Evolutionary conservation across 2,113 vertebrate genomes (phyloP).

Genomic region (Psittacula cyanocephala): DNA sequence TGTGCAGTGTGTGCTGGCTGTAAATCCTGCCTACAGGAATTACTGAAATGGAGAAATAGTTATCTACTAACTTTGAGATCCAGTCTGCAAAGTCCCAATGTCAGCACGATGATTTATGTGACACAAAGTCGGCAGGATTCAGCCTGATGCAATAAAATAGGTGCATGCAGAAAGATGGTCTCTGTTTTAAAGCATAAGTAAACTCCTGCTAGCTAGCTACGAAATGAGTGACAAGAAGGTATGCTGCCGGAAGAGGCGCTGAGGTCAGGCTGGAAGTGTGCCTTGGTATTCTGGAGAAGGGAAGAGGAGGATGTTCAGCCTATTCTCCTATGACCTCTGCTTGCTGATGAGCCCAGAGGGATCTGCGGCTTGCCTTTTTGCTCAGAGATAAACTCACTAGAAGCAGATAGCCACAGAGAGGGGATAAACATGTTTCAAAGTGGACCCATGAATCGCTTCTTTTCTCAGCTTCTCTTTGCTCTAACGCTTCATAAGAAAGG

Average conservation of each 20-base stretch:
- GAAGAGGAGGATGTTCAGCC: neutral
- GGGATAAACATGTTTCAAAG: neutral
- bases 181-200: neutral
- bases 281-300: neutral
- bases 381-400: neutral
- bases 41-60: constrained; percentile 40
- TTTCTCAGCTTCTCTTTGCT: neutral
- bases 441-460: neutral
- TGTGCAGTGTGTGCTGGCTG: neutral
- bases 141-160: neutral
- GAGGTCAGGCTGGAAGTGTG: neutral
- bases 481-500: neutral
- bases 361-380: constrained; percentile 36
- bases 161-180: neutral
- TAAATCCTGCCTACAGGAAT: constrained; percentile 40
- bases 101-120: neutral
- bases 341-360: constrained; percentile 52
- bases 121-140: neutral
- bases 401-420: neutral
- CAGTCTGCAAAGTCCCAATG: neutral
- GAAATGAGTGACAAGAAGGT: accelerated
- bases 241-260: accelerated
- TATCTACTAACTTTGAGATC: constrained; percentile 10
- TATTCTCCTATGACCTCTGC: neutral
- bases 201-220: neutral